Base-by-base conservation (phyloP, 2,113 vertebrate species). In the Propithecus coquereli region DNA sequence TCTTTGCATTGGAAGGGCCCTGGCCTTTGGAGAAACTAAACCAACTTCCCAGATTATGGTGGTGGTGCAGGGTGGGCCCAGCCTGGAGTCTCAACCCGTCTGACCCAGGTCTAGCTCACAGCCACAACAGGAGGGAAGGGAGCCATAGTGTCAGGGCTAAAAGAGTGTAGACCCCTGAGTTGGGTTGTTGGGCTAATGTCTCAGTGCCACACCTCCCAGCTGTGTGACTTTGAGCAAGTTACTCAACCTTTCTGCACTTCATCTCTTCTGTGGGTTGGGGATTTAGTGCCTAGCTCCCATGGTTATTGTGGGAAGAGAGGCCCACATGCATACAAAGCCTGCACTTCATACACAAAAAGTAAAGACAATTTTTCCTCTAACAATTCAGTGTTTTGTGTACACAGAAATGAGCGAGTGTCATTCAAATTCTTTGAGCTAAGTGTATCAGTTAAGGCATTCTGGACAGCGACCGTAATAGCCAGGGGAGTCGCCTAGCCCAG, bases 191-290 rank as follows among this genome's bases (percentile, higher is more conserved):
- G 22, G n/a, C 82, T 37, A 23, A 3, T 6, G 1, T 68, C n/a
- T 71, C 83, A 27, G 59, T 50, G 22, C 74, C 27, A 73, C 54
- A 3, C 50, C 8, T 54, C 84, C 22, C 17, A 27, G 73, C 73
- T 71, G 47, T 71, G 85, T 87, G 90, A 70, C 86, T 93, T 68
- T 32, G 10, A 63, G 59, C 40, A 54, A 50, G 45, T 27, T 25
- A 30, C 65, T 65, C 43, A 25, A 11, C 40, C 54, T 93, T 87
- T 86, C 81, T 86, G 79, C 79, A 43, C 66, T 87, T 25, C 12
- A 1, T 73, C 66, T 81, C 32, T 57, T 12, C 11, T 50, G 50
- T 25, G 0, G 18, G 47, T 0, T 16, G n/a, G 22, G 37, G 52
- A 25, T 10, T 59, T 57, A 25, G 50, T 20, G 1, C 52, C 66